Percentiles rank a stretch among this genome's conserved stretches.
Evolutionary conservation across 2,888 invertebrate genomes (phyloP).

Genomic region (Xylota sylvarum): DNA sequence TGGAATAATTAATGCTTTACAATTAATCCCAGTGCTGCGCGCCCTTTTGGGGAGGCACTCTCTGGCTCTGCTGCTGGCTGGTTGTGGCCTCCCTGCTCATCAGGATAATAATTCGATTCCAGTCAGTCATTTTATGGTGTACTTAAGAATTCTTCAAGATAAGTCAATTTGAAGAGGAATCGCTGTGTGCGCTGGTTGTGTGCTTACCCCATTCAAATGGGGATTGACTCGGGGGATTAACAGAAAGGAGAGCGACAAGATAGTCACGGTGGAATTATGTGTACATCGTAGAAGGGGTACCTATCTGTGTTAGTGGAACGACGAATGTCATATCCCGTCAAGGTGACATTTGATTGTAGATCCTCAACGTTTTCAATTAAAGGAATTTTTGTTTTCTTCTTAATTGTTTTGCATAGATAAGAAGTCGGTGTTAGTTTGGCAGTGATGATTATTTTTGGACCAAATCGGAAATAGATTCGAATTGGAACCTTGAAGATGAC

Average conservation of each 20-base stretch:
- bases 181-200: constrained; percentile 15
- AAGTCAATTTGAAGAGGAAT: constrained; percentile 53
- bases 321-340: constrained; percentile 2
- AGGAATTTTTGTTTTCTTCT: not conserved
- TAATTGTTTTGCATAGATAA: not conserved
- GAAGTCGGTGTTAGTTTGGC: too few species aligned
- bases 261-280: not conserved
- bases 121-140: constrained; percentile 63
- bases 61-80: too few species aligned
- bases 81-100: constrained; percentile 19
- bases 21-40: constrained; percentile 62
- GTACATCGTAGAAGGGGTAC: too few species aligned
- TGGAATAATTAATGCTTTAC: constrained; percentile 72
- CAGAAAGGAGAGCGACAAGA: not conserved
- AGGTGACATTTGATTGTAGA: constrained; percentile 4
- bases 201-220: constrained; percentile 47
- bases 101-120: constrained; percentile 64
- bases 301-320: constrained; percentile 18
- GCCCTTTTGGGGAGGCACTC: not conserved
- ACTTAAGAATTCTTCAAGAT: constrained; percentile 58
- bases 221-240: constrained; percentile 43
- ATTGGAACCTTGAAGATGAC: too few species aligned
- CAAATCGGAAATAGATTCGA: too few species aligned
- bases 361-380: not conserved
- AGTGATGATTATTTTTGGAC: too few species aligned